Conservation (phyloP, 2,888 invertebrate species). For the Scaptomyza caliginosa region DNA sequence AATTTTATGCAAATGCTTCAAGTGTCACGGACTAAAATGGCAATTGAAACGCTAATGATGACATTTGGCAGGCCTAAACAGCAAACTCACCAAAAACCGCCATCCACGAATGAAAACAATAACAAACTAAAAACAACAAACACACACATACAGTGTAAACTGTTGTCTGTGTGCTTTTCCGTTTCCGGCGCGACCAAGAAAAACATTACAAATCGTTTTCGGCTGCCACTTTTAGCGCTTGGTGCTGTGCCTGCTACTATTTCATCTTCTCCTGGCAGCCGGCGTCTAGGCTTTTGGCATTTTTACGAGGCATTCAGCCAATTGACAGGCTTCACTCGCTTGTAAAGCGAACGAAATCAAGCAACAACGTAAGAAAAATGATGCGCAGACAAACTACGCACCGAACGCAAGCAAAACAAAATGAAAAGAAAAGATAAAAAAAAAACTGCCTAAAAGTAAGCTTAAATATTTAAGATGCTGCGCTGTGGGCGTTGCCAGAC, state of each 20-base stretch:
- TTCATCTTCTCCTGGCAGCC: not conserved
- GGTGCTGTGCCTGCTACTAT: conserved; percentile 11
- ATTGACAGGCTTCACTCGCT: conserved; percentile 80
- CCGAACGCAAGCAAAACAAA: conserved; percentile 21
- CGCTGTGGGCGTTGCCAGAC: conserved; percentile 42
- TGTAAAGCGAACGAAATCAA: conserved; percentile 74
- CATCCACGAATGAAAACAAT: conserved; percentile 56
- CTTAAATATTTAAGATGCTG: conserved; percentile 72
- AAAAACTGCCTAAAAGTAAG: conserved; percentile 63
- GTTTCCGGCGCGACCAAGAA: conserved; percentile 71
- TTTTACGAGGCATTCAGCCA: conserved; percentile 81
- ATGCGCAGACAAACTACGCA: conserved; percentile 69
- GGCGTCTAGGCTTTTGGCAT: conserved; percentile 69
- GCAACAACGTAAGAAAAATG: conserved; percentile 71
- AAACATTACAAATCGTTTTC: conserved; percentile 79
- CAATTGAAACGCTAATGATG: conserved; percentile 80
- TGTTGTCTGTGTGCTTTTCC: conserved; percentile 61
- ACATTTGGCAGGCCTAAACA: conserved; percentile 78
- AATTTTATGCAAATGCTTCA: conserved; percentile 75
- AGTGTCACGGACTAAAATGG: conserved; percentile 77
- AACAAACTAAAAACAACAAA: conserved; percentile 70
- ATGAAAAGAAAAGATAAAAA: not conserved
- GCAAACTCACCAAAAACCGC: conserved; percentile 5
- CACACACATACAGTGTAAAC: conserved; percentile 15
- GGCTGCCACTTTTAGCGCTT: conserved; percentile 42